A percentile compares a stretch with the other conserved stretches of the same genome.
Conservation (phyloP, 2,888 invertebrate genomes). For the Sinotaia quadrata region DNA sequence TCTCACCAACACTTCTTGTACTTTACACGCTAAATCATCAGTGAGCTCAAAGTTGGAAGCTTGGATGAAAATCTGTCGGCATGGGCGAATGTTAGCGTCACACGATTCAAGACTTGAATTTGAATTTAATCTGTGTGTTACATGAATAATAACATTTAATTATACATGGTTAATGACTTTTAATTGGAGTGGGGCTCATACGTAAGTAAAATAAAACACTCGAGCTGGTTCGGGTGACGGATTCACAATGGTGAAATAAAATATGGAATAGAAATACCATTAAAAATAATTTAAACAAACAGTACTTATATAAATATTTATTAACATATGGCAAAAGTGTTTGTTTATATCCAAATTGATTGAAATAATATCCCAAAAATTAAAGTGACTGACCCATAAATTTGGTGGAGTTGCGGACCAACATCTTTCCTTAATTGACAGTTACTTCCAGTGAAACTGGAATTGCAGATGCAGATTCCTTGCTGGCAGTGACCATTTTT, state of each 20-base stretch:
- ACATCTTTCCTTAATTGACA: slow-evolving; percentile 21
- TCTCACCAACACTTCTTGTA: slow-evolving; percentile 23
- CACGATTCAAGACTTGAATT: background rate
- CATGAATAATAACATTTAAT: background rate
- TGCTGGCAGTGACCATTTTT: slow-evolving; percentile 25
- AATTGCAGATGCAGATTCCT: slow-evolving; percentile 27
- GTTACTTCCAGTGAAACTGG: slow-evolving; percentile 27
- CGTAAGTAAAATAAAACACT: too few relatives aligned
- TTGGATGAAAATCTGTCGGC: slow-evolving; percentile 18
- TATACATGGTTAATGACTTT: too few relatives aligned
- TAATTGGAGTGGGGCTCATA: too few relatives aligned
- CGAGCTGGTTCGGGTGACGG: too few relatives aligned
- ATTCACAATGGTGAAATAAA: too few relatives aligned
- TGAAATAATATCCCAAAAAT: too few relatives aligned
- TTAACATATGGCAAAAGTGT: too few relatives aligned
- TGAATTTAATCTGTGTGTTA: background rate
- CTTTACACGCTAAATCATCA: slow-evolving; percentile 17
- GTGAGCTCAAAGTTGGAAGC: slow-evolving; percentile 22
- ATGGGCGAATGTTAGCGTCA: slow-evolving; percentile 21
- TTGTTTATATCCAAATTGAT: too few relatives aligned
- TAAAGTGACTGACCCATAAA: slow-evolving; percentile 16
- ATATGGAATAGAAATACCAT: too few relatives aligned
- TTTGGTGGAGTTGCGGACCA: slow-evolving; percentile 21
- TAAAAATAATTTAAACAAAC: too few relatives aligned
- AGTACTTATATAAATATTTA: too few relatives aligned